Base-by-base conservation (phyloP, 2,113 vertebrate genomes). In the Sisor rabdophorus region DNA sequence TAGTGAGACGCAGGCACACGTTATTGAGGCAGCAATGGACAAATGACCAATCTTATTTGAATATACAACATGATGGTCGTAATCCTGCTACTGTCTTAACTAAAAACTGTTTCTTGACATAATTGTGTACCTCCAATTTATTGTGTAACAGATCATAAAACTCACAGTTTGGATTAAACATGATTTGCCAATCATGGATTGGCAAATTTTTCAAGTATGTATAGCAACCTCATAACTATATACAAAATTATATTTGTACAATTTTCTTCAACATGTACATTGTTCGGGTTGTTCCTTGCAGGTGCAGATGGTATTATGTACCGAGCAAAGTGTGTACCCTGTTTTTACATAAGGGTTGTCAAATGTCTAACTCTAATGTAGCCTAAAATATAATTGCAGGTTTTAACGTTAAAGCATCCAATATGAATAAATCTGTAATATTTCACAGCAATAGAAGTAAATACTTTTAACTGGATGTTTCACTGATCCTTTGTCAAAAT, bases 201-300 rank as follows among this genome's bases (percentile, higher is more conserved):
- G n/a, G n/a, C n/a, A n/a, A n/a, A n/a, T n/a, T n/a, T n/a, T n/a
- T n/a, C n/a, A n/a, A n/a, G n/a, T n/a, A n/a, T n/a, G n/a, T n/a
- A n/a, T n/a, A n/a, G n/a, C n/a, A 82, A 90, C 85, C 86, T 81
- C 36, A 82, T 82, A 75, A 88, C 84, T 40, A 79, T 91, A 92
- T 92, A 92, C 78, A 93, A 93, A 92, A 92, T 92, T 65, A 92
- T 88, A 86, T 91, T 89, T 92, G 82, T 92, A 89, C 86, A 90
- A 80, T 90, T 89, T 44, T 93, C 89, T 89, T 89, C 88, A 90
- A 90, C 87, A 91, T 92, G 91, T 93, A 92, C 89, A 92, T 73
- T 84, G 81, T 73, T 28, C 65, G 67, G 70, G 22, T 50, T 71
- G 72, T 67, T 80, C 50, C 16, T 78, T 28, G 44, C 70, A 30